Evolutionary conservation across 35 echinoderm and acorn worm genomes (phyloP).

Genomic region (Apostichopus parvimensis): DNA sequence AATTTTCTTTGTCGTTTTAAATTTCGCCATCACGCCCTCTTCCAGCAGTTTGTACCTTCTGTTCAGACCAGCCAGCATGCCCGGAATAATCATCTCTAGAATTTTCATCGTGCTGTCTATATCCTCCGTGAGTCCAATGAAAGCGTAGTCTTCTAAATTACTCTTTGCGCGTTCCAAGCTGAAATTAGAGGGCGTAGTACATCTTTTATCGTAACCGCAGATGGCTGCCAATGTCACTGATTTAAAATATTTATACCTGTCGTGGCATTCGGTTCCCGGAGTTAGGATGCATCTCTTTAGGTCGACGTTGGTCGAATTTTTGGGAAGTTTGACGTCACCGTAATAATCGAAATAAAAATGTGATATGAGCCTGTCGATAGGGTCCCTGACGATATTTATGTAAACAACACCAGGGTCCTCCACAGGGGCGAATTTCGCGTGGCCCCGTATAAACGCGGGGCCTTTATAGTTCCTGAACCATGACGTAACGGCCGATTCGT

Average conservation of each 20-base stretch:
- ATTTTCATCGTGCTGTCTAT: background rate
- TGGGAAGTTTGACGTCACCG: slow-evolving; percentile 5
- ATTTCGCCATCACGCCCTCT: background rate
- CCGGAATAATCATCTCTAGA: background rate
- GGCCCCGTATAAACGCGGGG: slow-evolving; percentile 7
- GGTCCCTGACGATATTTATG: slow-evolving; percentile 8
- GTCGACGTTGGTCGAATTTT: background rate
- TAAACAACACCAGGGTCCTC: background rate
- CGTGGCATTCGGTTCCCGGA: background rate
- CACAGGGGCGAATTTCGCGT: background rate
- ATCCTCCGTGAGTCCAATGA: slow-evolving; percentile 17
- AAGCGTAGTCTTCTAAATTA: background rate
- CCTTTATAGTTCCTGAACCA: background rate
- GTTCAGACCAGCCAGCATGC: background rate
- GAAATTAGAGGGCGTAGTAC: slow-evolving; percentile 2
- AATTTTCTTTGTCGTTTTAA: slow-evolving; percentile 1
- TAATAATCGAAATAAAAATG: slow-evolving; percentile 38
- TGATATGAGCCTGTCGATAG: background rate
- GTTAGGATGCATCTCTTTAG: background rate
- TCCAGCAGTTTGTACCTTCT: background rate
- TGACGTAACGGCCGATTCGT: background rate
- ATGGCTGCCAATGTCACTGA: background rate
- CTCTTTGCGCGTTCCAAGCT: background rate
- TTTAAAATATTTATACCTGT: slow-evolving; percentile 17
- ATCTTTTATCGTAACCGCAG: background rate